phyloP scores from a whole-genome alignment of 2,113 vertebrate genomes.

The Euleptes europaea region DNA sequence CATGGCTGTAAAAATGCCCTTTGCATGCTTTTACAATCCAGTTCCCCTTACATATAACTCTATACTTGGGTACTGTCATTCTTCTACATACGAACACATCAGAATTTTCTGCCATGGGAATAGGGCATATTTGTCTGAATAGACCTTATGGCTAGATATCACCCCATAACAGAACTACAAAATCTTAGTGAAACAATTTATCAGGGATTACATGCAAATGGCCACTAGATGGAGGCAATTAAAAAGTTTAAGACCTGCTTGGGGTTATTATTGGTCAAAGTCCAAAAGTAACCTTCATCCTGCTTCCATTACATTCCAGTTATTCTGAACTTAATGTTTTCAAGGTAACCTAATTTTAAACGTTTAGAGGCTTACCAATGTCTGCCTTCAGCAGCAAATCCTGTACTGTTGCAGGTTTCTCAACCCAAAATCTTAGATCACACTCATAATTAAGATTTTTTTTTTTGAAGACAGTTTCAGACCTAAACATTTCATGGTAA shows the following conservation, averaged over 20 bases:
- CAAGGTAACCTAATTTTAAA: constrained; percentile 24
- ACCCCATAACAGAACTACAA: neutral
- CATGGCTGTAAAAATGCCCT: neutral
- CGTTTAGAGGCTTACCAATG: neutral
- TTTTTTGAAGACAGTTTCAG: neutral
- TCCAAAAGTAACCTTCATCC: constrained; percentile 70
- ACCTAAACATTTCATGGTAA: neutral
- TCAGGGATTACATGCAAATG: neutral
- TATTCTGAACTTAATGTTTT: neutral
- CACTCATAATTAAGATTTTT: neutral
- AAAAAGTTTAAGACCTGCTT: constrained; percentile 10
- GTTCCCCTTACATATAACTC: neutral
- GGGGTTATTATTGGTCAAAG: constrained; percentile 81
- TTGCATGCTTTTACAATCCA: neutral
- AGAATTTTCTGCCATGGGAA: neutral
- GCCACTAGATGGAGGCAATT: constrained; percentile 68
- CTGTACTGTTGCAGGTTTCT: neutral
- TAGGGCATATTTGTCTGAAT: neutral
- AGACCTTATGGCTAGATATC: neutral
- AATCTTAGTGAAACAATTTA: neutral
- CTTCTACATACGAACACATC: neutral
- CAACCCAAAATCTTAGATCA: neutral
- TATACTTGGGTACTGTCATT: neutral
- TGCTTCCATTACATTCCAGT: constrained; percentile 26
- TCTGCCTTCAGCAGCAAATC: neutral